These are phyloP conservation scores for Zapornia atra DNA, from an alignment of 2,113 vertebrate species.

Conservation along the genomic window DNA sequence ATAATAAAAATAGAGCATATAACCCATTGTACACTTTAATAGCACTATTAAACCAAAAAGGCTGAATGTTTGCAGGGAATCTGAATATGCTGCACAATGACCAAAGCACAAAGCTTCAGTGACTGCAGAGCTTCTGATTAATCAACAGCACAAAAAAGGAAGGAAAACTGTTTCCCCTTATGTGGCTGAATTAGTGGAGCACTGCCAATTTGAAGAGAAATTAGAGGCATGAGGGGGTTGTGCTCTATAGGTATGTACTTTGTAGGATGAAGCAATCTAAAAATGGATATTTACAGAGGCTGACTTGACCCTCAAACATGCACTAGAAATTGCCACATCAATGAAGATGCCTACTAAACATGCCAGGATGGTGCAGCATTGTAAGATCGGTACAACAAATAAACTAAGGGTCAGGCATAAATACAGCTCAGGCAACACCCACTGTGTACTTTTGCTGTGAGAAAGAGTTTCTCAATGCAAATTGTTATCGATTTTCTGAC, in stretches of 20 bases:
- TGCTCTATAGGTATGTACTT: rapidly evolving
- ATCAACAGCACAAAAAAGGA: background rate
- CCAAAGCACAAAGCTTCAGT: background rate
- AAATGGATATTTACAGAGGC: background rate
- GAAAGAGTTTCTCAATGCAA: constrained; percentile 31
- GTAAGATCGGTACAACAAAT: background rate
- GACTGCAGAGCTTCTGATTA: background rate
- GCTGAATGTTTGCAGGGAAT: background rate
- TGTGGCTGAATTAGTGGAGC: background rate
- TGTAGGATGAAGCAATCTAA: background rate
- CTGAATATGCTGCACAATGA: background rate
- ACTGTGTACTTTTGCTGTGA: background rate
- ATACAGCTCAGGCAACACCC: background rate
- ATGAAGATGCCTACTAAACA: background rate
- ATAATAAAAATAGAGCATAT: background rate
- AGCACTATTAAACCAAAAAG: background rate
- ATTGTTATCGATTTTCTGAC: constrained; percentile 21
- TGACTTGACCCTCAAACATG: background rate
- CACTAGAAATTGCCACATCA: background rate
- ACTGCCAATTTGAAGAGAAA: background rate
- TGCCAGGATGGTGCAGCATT: background rate
- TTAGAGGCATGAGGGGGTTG: background rate
- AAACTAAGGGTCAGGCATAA: background rate
- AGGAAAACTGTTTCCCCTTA: background rate
- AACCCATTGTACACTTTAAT: background rate